Conservation (phyloP, 1,140 invertebrate genomes). For the Drosophila punjabiensis region DNA sequence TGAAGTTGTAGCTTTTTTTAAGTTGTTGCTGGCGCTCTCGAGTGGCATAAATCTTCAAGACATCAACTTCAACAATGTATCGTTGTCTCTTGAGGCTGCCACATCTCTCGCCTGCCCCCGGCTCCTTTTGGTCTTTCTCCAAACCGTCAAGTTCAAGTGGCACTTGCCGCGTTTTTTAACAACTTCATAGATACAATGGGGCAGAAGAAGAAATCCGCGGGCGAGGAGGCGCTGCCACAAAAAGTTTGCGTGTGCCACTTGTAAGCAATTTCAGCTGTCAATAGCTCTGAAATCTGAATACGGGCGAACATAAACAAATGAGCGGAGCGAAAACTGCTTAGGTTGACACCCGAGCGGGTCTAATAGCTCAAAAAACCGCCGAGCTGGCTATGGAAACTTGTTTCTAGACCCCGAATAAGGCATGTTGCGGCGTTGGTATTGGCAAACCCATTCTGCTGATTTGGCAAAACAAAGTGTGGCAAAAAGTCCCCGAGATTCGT, state of each 20-base stretch:
- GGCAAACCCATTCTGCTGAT: conserved; percentile 65
- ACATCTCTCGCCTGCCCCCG: conserved; percentile 29
- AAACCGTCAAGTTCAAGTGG: conserved; percentile 67
- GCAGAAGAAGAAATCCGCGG: conserved; percentile 28
- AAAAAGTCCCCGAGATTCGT: conserved; percentile 18
- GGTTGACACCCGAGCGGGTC: conserved; percentile 72
- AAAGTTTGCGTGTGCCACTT: conserved; percentile 66
- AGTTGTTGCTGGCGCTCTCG: conserved; percentile 45
- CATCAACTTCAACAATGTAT: conserved; percentile 60
- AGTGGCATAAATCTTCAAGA: conserved; percentile 60
- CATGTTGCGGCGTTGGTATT: conserved; percentile 31
- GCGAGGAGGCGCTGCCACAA: conserved; percentile 37
- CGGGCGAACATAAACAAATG: conserved; percentile 55
- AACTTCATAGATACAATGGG: conserved; percentile 69
- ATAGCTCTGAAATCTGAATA: conserved; percentile 71
- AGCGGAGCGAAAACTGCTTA: conserved; percentile 60
- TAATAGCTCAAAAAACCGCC: conserved; percentile 56
- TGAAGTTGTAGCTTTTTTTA: conserved; percentile 36
- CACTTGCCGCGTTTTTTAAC: conserved; percentile 79
- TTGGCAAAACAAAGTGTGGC: conserved; percentile 44
- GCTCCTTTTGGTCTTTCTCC: conserved; percentile 10
- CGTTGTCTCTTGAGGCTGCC: conserved; percentile 55
- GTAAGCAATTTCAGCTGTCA: conserved; percentile 75
- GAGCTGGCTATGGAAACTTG: conserved; percentile 66
- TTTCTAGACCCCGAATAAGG: conserved; percentile 51